These are phyloP conservation scores for Diorhabda sublineata DNA, from an alignment of 1,140 invertebrate species.

Conservation along the genomic window DNA sequence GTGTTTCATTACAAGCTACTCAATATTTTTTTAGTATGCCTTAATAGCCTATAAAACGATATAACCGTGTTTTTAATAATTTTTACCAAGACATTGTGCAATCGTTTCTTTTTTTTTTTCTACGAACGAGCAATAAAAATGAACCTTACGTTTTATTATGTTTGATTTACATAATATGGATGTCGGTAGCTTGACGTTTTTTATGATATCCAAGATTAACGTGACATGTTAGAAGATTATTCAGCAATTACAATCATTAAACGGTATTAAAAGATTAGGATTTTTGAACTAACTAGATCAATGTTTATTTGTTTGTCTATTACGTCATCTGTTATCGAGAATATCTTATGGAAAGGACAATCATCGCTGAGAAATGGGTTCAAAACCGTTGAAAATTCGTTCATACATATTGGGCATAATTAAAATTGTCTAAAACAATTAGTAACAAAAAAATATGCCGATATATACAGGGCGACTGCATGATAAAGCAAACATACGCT, in stretches of 20 bases:
- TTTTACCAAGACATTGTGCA: background rate
- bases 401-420: too few species aligned
- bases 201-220: constrained; percentile 1
- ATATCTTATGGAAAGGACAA: too few species aligned
- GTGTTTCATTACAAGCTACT: too few species aligned
- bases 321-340: too few species aligned
- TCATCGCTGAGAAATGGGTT: too few species aligned
- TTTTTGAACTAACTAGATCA: background rate
- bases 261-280: background rate
- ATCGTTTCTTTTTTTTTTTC: background rate
- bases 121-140: background rate
- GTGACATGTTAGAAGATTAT: constrained; percentile 2
- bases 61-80: background rate
- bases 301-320: background rate
- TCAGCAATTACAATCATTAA: constrained; percentile 1
- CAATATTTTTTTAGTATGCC: too few species aligned
- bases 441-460: too few species aligned
- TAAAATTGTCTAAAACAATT: too few species aligned
- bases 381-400: too few species aligned
- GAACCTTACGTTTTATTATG: background rate
- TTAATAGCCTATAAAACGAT: background rate
- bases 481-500: too few species aligned
- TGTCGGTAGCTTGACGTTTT: constrained; percentile 1
- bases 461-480: too few species aligned
- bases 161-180: constrained; percentile 3